Base-by-base conservation (phyloP, 2,797 vertebrate species). In the Cyclopterus lumpus region DNA sequence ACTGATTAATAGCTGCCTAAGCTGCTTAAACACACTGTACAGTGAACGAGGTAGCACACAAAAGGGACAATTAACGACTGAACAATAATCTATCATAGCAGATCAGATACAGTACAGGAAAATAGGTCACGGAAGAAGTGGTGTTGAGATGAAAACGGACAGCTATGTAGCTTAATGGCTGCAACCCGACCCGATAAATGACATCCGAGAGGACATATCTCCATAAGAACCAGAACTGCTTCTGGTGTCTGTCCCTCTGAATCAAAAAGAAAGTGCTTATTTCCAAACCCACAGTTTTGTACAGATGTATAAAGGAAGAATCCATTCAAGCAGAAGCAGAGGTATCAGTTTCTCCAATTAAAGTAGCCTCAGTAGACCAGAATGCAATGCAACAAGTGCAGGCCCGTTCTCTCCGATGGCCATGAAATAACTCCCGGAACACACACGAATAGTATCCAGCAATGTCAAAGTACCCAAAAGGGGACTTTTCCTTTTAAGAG, bases 1-100 rank as follows among this genome's bases (percentile, higher is more conserved):
- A 55, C 58, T 68, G 86, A 88, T 89, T 86, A 90, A 89, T 79
- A 83, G 66, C 81, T 73, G 78, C 72, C 9, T 81, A 82, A 91
- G 86, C 86, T 59, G 79, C 87, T 89, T 86, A 81, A 77, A 85
- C 79, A 76, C 80, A 79, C 55, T 53, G 26, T 26, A 66, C 61
- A 70, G 73, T 57, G 59, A 75, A 30, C 55, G 66, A 70, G 48
- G 67, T 1, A 8, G 57, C 63, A 60, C 71, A 80, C 73, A 80
- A 87, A 85, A 82, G 65, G 26, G 69, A 63, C 60, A 73, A 54
- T 61, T 64, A 75, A 83, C 38, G 34, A 67, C 44, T 55, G 18
- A 63, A 67, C 11, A 51, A 65, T 51, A 8, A n/a, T 14, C 42
- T 55, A 67, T 75, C 44, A 40, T 0, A 36, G 42, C 42, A 42